Evolutionary conservation across 2,797 vertebrate species (phyloP).

Genomic region (Staurois parvus): DNA sequence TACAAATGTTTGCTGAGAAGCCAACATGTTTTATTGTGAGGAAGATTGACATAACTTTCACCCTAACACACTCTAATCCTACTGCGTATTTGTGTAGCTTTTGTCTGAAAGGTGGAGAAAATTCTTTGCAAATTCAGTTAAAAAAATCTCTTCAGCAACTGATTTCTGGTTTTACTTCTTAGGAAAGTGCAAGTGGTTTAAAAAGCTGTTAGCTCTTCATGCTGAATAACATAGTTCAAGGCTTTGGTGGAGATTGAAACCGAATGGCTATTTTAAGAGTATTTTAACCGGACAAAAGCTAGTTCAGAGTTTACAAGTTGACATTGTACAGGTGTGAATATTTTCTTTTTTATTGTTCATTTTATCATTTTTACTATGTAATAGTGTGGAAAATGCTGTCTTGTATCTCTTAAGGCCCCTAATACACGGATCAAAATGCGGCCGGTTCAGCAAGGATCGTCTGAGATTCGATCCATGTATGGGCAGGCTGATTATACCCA

Average conservation of each 20-base stretch:
- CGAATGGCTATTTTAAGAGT: too few species aligned
- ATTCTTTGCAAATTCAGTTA: conserved; percentile 51
- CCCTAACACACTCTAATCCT: conserved; percentile 53
- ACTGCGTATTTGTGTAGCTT: conserved; percentile 57
- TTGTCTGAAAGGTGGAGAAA: conserved; percentile 55
- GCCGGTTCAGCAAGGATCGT: too few species aligned
- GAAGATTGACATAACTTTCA: conserved; percentile 59
- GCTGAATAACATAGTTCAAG: not conserved
- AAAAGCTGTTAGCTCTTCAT: not conserved
- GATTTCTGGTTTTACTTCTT: conserved; percentile 20
- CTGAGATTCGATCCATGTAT: too few species aligned
- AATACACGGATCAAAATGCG: too few species aligned
- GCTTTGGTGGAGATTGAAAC: not conserved
- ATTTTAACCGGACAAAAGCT: too few species aligned
- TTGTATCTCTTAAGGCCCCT: too few species aligned
- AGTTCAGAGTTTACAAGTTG: too few species aligned
- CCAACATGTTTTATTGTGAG: conserved; percentile 53
- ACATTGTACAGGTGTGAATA: too few species aligned
- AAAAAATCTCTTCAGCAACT: conserved; percentile 8
- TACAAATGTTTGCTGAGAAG: conserved; percentile 53
- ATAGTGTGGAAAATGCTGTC: too few species aligned
- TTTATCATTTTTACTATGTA: too few species aligned
- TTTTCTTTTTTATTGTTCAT: too few species aligned
- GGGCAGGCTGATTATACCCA: too few species aligned
- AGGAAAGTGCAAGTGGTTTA: not conserved